A percentile compares a stretch with the other conserved stretches of the same genome.
Conservation (phyloP, 2,797 vertebrate species). For the Nyctalus aviator region DNA sequence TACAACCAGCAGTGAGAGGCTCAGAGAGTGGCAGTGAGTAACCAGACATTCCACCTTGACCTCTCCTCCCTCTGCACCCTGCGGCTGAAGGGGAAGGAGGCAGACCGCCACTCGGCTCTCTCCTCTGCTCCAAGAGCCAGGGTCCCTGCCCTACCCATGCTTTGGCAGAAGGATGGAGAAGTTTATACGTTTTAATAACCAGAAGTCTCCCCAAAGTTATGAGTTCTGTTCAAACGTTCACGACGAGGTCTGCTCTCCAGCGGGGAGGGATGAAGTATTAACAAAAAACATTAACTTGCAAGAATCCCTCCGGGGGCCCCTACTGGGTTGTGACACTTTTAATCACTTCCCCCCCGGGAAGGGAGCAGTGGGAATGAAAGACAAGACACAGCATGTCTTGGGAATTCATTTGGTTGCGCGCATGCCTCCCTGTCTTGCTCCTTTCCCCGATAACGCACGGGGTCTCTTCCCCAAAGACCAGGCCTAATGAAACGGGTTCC, state of each 20-base stretch:
- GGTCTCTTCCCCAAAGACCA: neutral
- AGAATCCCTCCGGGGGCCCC: accelerated
- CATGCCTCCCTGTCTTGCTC: neutral
- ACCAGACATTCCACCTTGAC: neutral
- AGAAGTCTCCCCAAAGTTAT: neutral
- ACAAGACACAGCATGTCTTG: neutral
- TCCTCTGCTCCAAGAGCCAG: neutral
- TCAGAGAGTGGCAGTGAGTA: neutral
- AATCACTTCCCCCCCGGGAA: neutral
- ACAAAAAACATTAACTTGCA: neutral
- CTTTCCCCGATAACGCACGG: neutral
- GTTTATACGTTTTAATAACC: neutral
- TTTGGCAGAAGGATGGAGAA: neutral
- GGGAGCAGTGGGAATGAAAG: neutral
- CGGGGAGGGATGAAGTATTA: neutral
- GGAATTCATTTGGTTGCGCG: accelerated
- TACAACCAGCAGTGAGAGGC: neutral
- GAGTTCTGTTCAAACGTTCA: neutral
- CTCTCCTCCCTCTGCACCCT: neutral
- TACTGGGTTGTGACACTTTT: neutral
- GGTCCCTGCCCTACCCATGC: neutral
- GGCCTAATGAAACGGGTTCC: neutral
- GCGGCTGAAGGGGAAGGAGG: neutral
- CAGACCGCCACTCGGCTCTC: neutral
- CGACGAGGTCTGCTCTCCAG: neutral